A percentile compares a stretch with the other conserved stretches of the same genome.
Conservation (phyloP, 2,888 invertebrate genomes). For the Pinctada fucata region DNA sequence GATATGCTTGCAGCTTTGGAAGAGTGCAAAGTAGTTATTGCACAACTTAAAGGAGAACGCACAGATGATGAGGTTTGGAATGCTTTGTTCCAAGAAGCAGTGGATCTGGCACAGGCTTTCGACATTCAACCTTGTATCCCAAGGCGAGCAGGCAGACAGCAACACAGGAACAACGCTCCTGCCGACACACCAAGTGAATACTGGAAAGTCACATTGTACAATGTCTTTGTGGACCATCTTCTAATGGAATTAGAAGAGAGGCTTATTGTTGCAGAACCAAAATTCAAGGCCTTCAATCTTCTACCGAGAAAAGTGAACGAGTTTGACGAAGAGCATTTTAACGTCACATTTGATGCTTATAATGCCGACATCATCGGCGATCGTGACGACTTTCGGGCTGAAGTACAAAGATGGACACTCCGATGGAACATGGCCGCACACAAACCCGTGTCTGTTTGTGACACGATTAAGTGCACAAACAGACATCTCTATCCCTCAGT, state of each 20-base stretch:
- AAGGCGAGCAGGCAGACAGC: constrained; percentile 28
- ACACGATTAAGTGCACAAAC: too few species aligned
- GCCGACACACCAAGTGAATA: constrained; percentile 25
- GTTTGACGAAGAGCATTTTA: background rate
- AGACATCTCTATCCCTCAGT: too few species aligned
- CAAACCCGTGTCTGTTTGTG: too few species aligned
- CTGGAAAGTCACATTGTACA: constrained; percentile 17
- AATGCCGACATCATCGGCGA: background rate
- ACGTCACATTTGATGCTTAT: background rate
- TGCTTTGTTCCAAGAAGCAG: constrained; percentile 23
- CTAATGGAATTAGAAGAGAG: background rate
- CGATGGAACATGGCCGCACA: too few species aligned
- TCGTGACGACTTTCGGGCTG: background rate
- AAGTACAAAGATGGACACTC: too few species aligned
- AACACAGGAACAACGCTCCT: constrained; percentile 24
- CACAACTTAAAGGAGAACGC: constrained; percentile 23
- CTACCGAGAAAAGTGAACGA: constrained; percentile 1
- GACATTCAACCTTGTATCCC: constrained; percentile 29
- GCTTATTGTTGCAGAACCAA: background rate
- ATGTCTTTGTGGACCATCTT: constrained; percentile 12
- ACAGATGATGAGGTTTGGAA: constrained; percentile 20
- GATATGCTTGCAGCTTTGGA: constrained; percentile 29
- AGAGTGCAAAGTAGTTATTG: constrained; percentile 30
- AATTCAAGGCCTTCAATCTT: background rate
- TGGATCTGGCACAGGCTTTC: constrained; percentile 16